phyloP scores from a whole-genome alignment of 2,113 vertebrate species.

The Neodontobutis hainanensis region DNA sequence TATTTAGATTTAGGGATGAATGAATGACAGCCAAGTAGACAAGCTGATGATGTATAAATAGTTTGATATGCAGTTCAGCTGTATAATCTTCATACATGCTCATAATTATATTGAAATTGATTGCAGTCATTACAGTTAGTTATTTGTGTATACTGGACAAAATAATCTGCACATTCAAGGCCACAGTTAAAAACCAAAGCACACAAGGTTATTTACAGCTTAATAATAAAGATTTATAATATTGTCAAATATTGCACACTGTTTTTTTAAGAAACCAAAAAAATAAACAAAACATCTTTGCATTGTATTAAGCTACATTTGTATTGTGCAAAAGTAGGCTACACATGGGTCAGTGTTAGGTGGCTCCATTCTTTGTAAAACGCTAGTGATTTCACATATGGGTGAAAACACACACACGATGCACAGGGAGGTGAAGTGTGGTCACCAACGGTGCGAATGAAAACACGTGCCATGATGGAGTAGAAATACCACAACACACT shows the following conservation, averaged over 20 bases:
- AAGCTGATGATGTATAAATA: background rate
- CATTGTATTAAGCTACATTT: background rate
- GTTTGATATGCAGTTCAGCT: background rate
- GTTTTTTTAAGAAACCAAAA: background rate
- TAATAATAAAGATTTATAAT: background rate
- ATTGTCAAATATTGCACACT: background rate
- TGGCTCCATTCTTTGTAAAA: too few relatives aligned
- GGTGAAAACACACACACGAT: background rate
- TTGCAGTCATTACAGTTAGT: background rate
- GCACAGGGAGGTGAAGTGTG: constrained; percentile 19
- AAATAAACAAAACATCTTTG: background rate
- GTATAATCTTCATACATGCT: background rate
- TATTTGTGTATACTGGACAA: background rate
- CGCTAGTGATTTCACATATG: background rate
- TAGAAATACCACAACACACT: constrained; percentile 27
- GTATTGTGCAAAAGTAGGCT: background rate
- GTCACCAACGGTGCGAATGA: constrained; percentile 25
- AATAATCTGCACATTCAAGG: too few relatives aligned
- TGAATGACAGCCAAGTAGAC: background rate
- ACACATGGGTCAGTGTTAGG: background rate
- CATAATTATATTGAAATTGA: background rate
- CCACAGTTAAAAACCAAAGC: too few relatives aligned
- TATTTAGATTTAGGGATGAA: constrained; percentile 5
- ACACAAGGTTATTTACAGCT: too few relatives aligned
- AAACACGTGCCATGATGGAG: constrained; percentile 23